These are phyloP conservation scores for Coptodon rendalli DNA, from an alignment of 2,113 vertebrate genomes.

Conservation along the genomic window DNA sequence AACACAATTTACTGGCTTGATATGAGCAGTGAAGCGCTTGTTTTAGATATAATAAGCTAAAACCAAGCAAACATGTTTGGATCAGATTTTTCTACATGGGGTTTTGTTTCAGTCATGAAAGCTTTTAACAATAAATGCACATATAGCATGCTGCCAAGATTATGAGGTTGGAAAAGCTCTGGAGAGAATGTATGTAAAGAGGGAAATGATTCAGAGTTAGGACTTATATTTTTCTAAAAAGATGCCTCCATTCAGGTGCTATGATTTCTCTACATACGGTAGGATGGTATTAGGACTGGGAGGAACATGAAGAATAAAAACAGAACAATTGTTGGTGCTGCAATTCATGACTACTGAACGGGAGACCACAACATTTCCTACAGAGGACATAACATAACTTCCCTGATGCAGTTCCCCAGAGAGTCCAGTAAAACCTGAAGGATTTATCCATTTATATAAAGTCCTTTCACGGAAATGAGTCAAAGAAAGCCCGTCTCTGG, in stretches of 20 bases:
- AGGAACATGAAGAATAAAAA: not conserved
- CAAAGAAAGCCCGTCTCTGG: constrained; percentile 3
- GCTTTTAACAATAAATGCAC: not conserved
- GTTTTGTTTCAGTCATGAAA: not conserved
- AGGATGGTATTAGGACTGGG: not conserved
- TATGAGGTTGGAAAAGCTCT: not conserved
- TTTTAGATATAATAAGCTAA: not conserved
- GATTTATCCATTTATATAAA: constrained; percentile 22
- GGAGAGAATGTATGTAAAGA: not conserved
- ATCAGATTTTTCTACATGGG: not conserved
- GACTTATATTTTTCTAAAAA: not conserved
- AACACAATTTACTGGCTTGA: not conserved
- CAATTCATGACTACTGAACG: not conserved
- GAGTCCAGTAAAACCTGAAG: not conserved
- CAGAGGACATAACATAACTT: constrained; percentile 4
- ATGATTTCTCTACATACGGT: not conserved
- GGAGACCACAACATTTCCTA: not conserved
- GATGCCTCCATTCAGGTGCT: not conserved
- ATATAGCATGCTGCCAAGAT: not conserved
- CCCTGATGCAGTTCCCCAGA: not conserved
- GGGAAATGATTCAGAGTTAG: not conserved
- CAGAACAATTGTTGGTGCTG: not conserved
- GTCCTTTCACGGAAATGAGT: not conserved
- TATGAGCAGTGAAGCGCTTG: not conserved
- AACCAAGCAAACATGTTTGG: not conserved